phyloP scores from a whole-genome alignment of 1,140 invertebrate species.

The Zaprionus nigranus region DNA sequence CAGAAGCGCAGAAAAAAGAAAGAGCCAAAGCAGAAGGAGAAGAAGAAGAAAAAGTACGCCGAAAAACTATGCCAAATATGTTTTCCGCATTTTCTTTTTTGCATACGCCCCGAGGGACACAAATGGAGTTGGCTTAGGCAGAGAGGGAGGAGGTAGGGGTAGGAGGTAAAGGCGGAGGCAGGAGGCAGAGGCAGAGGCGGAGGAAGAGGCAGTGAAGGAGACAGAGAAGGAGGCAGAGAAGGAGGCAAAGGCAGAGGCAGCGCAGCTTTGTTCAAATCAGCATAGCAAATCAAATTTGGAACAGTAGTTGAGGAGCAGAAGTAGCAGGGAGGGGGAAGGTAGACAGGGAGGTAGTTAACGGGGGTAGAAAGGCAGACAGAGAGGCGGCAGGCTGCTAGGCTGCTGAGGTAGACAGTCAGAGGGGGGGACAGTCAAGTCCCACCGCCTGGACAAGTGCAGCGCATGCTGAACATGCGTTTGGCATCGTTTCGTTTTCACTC shows the following conservation, averaged over 20 bases:
- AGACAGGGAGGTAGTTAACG: not conserved
- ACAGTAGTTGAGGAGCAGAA: slow-evolving; percentile 66
- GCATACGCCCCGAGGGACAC: slow-evolving; percentile 55
- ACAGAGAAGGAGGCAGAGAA: no score
- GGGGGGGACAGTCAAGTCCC: not conserved
- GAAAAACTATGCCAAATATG: slow-evolving; percentile 76
- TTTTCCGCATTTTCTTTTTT: slow-evolving; percentile 74
- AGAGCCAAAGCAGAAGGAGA: slow-evolving; percentile 1
- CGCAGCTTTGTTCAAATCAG: slow-evolving; percentile 60
- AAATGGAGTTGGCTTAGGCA: slow-evolving; percentile 11
- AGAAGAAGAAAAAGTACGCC: slow-evolving; percentile 10
- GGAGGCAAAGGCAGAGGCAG: not conserved
- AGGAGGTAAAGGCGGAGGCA: not conserved
- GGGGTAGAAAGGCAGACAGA: not conserved
- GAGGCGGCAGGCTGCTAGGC: no score
- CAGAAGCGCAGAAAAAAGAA: slow-evolving; percentile 30
- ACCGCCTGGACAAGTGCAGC: slow-evolving; percentile 63
- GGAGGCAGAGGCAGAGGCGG: no score
- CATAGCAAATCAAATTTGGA: slow-evolving; percentile 79
- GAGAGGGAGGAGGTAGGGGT: not conserved
- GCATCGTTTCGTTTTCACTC: slow-evolving; percentile 69
- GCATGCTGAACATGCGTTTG: slow-evolving; percentile 75
- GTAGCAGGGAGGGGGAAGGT: not conserved
- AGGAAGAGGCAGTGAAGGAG: not conserved
- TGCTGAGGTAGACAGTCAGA: not conserved